These are phyloP conservation scores for Diarsia rubi DNA, from an alignment of 2,888 invertebrate genomes.

Conservation along the genomic window DNA sequence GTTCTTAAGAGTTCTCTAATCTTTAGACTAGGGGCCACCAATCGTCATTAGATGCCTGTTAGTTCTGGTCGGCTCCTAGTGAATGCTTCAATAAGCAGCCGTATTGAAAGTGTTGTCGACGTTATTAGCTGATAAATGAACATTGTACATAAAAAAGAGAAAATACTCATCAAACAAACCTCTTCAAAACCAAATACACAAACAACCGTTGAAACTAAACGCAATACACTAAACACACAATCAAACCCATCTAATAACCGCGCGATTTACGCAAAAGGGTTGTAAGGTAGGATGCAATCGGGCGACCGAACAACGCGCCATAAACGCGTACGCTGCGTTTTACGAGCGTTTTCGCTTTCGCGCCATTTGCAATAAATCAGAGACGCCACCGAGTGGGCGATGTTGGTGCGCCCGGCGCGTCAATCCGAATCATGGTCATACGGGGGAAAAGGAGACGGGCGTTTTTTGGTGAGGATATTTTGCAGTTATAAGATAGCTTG, in stretches of 20 bases:
- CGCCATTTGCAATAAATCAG: conserved; percentile 90
- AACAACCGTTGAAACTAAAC: conserved; percentile 53
- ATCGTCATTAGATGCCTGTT: neutral
- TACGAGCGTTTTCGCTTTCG: conserved; percentile 90
- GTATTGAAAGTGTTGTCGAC: too few species aligned
- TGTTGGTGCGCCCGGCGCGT: conserved; percentile 74
- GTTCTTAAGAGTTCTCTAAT: too few species aligned
- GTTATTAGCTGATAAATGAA: neutral
- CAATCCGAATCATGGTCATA: conserved; percentile 80
- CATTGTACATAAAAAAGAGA: neutral
- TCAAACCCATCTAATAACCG: conserved; percentile 77
- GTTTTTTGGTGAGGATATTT: too few species aligned
- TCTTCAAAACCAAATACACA: conserved; percentile 11
- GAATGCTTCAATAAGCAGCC: too few species aligned
- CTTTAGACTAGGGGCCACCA: neutral
- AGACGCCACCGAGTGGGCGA: conserved; percentile 85
- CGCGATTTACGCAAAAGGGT: conserved; percentile 79
- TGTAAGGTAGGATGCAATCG: conserved; percentile 81
- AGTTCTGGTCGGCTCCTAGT: neutral
- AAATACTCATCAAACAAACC: neutral
- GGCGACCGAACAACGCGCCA: conserved; percentile 83
- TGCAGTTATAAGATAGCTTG: too few species aligned
- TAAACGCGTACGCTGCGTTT: conserved; percentile 84
- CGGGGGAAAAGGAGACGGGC: conserved; percentile 69
- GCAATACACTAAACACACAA: conserved; percentile 67